Conservation (phyloP, 2,797 vertebrate species). For the Clarias platycephalus region DNA sequence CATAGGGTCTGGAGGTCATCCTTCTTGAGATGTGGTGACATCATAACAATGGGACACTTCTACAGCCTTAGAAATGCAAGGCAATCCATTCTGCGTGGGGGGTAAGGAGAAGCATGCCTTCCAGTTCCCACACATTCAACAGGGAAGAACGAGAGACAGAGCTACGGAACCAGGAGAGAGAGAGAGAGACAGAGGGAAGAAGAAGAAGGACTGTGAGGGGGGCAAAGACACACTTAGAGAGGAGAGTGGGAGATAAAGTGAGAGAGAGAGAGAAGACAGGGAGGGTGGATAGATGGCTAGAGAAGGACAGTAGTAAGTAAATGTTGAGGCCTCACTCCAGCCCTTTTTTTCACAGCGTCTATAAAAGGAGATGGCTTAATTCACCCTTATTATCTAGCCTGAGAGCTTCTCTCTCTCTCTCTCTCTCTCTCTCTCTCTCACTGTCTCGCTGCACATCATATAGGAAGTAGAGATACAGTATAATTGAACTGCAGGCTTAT, state of each 20-base stretch:
- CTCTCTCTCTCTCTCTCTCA: constrained; percentile 44
- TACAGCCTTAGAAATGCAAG: constrained; percentile 86
- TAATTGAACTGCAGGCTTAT: constrained; percentile 44
- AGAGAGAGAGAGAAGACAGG: constrained; percentile 50
- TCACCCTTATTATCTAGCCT: constrained; percentile 78
- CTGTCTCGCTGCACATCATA: constrained; percentile 48
- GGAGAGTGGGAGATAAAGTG: constrained; percentile 48
- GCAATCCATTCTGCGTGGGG: constrained; percentile 86
- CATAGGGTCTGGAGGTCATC: constrained; percentile 94
- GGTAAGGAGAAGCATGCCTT: constrained; percentile 86
- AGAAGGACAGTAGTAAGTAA: constrained; percentile 66
- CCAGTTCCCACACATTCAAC: constrained; percentile 93
- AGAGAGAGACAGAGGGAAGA: constrained; percentile 49
- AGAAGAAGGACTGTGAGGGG: constrained; percentile 21
- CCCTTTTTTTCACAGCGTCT: constrained; percentile 71
- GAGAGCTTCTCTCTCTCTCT: constrained; percentile 59
- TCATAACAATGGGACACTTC: constrained; percentile 97
- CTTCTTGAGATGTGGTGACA: constrained; percentile 96
- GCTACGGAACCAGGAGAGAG: constrained; percentile 50
- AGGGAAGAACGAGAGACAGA: constrained; percentile 64
- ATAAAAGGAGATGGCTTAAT: constrained; percentile 84
- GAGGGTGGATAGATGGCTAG: constrained; percentile 36
- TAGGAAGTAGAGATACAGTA: not conserved
- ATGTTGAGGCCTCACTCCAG: constrained; percentile 71
- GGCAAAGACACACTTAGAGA: constrained; percentile 60